These are phyloP conservation scores for Ptychochromis oligacanthus DNA, from an alignment of 2,113 vertebrate genomes.

Conservation along the genomic window DNA sequence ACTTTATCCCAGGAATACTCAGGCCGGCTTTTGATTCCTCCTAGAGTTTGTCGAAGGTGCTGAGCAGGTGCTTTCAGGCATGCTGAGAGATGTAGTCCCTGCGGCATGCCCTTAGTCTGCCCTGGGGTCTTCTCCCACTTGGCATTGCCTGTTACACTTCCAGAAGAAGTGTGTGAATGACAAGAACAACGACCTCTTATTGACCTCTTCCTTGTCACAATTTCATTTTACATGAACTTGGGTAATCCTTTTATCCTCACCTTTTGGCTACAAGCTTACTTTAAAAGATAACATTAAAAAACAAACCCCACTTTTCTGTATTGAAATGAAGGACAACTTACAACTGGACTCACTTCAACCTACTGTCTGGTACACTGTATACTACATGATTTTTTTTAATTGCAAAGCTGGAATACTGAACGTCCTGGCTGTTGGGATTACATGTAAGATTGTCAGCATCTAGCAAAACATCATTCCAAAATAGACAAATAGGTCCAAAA, in stretches of 20 bases:
- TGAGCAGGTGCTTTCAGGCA: slow-evolving; percentile 20
- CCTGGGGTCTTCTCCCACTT: slow-evolving; percentile 12
- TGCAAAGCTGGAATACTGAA: not conserved
- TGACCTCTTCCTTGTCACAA: not conserved
- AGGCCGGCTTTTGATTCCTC: not conserved
- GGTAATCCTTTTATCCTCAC: not conserved
- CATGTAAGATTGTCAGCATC: not conserved
- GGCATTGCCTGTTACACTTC: not conserved
- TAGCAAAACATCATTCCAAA: not conserved
- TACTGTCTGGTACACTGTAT: not conserved
- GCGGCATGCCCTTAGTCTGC: slow-evolving; percentile 9
- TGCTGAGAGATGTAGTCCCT: slow-evolving; percentile 17
- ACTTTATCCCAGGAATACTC: not conserved
- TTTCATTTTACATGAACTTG: not conserved
- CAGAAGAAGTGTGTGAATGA: not conserved
- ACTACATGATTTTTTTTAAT: not conserved
- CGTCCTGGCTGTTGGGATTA: not conserved
- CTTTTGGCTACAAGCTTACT: not conserved
- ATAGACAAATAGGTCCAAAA: not conserved
- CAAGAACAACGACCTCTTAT: not conserved
- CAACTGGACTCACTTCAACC: not conserved
- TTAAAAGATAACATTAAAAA: not conserved
- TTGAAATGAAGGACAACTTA: not conserved
- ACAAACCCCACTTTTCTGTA: not conserved
- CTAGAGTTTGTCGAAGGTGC: not conserved